Evolutionary conservation across 2,888 invertebrate species (phyloP), one percentile per base, ranked within the genome.

Genomic region (Enchytraeus crypticus): DNA sequence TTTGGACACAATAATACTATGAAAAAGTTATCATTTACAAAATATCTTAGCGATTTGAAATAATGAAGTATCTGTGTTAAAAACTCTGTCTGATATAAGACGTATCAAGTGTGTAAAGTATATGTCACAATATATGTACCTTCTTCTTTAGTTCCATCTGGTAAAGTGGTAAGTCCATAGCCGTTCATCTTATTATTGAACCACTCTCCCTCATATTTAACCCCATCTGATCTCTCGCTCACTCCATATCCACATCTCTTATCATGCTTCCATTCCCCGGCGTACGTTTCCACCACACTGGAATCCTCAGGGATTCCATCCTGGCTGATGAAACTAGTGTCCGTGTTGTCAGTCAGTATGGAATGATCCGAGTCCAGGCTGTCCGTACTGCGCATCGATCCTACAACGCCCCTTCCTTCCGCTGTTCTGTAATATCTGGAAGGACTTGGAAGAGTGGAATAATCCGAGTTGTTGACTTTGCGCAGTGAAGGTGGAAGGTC

Each of bases 241-340:
- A 98, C 89, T 68, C 98, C 98, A 81, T 93, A 97, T 38, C 98
- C 96, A 60, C 90, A 90, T 57, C 98, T 85, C 79, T 96, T 96
- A 82, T 99, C 98, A 83, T 96, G 95, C 81, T 98, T 98, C 98
- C 98, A 99, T 82, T 99, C 98, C 62, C 98, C 98, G 86, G 90
- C 88, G 81, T 99, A 99, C 33, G 92, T 93, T 83, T 99, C 98
- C 60, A 91, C 92, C 66, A 93, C 92, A 77, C 88, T 88, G 51
- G 92, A 89, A 80, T 97, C 97, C 80, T 97, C 97, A 82, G 95
- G 86, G 77, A 92, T 91, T 66, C 78, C 78, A 63, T 79, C 79
- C 66, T 97, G 91, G 85, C 88, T 79, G 23, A 78, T 75, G 68
- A 79, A 79, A 66, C 77, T 77, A 57, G 74, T 75, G 68, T 77